A percentile compares a stretch with the other conserved stretches of the same genome.
Evolutionary conservation across 2,113 vertebrate species (phyloP).

Genomic region (Anhinga rufa): DNA sequence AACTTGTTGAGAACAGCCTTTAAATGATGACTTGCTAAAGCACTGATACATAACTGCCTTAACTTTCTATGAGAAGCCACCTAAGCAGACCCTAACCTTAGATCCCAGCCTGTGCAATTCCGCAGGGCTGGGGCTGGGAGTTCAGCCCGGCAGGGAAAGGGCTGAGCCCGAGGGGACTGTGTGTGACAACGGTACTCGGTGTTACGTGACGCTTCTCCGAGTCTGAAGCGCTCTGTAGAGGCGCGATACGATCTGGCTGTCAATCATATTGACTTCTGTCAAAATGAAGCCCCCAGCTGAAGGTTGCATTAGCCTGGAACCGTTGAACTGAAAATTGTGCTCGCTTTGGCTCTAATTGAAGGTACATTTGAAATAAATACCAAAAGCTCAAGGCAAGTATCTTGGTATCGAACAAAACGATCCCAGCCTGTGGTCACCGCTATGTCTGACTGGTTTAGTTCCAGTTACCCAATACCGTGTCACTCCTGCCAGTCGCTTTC

Average conservation of each 20-base stretch:
- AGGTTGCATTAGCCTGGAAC: not conserved
- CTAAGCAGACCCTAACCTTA: not conserved
- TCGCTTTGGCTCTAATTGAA: not conserved
- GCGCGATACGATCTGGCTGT: fast-evolving
- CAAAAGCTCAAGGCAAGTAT: not conserved
- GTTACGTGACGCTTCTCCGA: fast-evolving
- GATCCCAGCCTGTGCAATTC: not conserved
- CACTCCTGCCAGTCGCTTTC: fast-evolving
- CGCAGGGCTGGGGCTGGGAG: not conserved
- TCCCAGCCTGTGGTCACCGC: fast-evolving
- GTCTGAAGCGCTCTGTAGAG: fast-evolving
- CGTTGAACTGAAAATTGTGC: not conserved
- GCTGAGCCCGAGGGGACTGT: fast-evolving
- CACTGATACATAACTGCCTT: not conserved
- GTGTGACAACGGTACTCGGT: fast-evolving
- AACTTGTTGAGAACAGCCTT: not conserved
- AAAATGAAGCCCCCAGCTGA: not conserved
- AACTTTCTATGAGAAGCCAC: not conserved
- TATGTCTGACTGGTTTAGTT: not conserved
- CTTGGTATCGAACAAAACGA: not conserved
- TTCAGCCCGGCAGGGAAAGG: not conserved
- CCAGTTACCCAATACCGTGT: fast-evolving
- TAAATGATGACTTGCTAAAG: not conserved
- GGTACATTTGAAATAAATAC: fast-evolving
- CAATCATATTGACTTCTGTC: fast-evolving